Base-by-base conservation (phyloP, 2,797 vertebrate genomes). In the Neopelma chrysocephalum region DNA sequence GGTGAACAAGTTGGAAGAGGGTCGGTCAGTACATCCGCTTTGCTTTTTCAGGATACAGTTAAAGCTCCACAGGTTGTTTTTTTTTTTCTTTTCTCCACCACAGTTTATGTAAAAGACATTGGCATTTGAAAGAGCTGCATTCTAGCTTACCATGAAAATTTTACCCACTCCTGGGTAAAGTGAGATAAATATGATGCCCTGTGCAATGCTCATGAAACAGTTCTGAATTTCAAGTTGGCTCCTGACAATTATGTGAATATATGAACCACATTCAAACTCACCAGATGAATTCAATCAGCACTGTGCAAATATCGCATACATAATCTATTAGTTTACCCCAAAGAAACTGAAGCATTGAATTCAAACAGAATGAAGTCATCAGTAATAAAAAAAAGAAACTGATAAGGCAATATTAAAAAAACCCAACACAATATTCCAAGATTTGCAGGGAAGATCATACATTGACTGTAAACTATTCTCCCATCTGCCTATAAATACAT, bases 311-410 rank as follows among this genome's bases (percentile, higher is more conserved):
- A 98, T 97, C 76, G 96, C 98, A 98, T 98, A 97, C 98, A 98
- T 98, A 98, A 98, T 98, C 98, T 98, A 98, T 98, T 98, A 98
- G 98, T 98, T 98, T 98, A 98, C 97, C 96, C 97, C 96, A 97
- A 97, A 98, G 97, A 98, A 98, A 98, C 96, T 45, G 95, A 97
- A 98, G 97, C 97, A 97, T 83, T 97, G 97, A 98, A 98, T 98
- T 98, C 96, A 98, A 98, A 97, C 93, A 95, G 97, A 98, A 98
- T 98, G 98, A 98, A 98, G 97, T 98, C 98, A 98, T 98, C 97
- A 97, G 97, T 97, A 98, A 98, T 97, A 97, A 97, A 97, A 96
- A 95, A 96, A 94, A 92, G 91, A 95, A 97, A 96, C 93, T 83
- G 97, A 98, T 98, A 98, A 98, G 96, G 95, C 88, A 94, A 95